These are phyloP conservation scores for Periphyllus acericola DNA, from an alignment of 2,888 invertebrate species.

Conservation along the genomic window DNA sequence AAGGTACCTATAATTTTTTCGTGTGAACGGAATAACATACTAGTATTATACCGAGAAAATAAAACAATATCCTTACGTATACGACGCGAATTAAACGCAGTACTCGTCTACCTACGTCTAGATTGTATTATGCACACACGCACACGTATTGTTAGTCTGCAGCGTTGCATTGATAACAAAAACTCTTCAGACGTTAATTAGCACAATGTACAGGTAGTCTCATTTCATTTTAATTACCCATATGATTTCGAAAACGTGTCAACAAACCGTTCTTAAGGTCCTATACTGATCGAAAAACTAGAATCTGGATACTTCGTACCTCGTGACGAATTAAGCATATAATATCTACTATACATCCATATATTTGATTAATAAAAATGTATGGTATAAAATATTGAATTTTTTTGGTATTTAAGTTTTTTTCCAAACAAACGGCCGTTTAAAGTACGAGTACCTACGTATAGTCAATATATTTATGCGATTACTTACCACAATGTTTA, in stretches of 20 bases:
- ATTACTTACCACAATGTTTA: not conserved
- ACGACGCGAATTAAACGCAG: no score
- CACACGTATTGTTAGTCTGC: not conserved
- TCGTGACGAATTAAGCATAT: no score
- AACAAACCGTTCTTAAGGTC: not conserved
- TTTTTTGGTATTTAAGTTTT: no score
- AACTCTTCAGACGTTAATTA: not conserved
- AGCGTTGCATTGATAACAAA: not conserved
- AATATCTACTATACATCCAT: no score
- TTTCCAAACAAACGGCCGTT: no score
- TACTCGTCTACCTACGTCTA: no score
- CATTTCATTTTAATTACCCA: not conserved
- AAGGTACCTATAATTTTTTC: not conserved
- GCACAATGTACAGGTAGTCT: not conserved
- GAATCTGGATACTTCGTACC: not conserved
- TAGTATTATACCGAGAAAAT: not conserved
- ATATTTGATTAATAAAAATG: no score
- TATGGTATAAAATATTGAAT: no score
- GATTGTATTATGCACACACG: not conserved
- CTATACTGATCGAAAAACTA: not conserved
- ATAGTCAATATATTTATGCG: no score
- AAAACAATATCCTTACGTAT: not conserved
- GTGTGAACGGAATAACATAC: conserved; percentile 14
- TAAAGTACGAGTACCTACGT: no score
- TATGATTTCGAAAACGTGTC: not conserved